Conservation (phyloP, 2,797 vertebrate genomes). For the Heterohyrax brucei region DNA sequence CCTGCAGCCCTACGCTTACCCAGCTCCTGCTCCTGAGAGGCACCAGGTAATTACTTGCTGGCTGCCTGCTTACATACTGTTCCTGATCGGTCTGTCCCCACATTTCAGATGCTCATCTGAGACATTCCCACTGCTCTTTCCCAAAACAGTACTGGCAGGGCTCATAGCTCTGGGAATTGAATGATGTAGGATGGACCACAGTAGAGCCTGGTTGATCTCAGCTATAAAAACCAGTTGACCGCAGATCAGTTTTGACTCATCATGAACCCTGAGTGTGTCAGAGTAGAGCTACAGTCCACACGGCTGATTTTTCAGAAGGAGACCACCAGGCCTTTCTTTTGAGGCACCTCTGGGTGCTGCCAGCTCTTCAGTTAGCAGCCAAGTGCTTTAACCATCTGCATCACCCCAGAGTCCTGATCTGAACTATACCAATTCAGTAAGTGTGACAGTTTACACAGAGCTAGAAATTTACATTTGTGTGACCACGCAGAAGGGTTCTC, state of each 20-base stretch:
- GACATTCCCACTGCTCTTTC: background rate
- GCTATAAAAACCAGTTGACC: background rate
- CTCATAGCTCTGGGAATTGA: background rate
- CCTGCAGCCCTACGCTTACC: no score
- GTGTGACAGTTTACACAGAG: background rate
- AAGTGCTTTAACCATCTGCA: no score
- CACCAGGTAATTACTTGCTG: background rate
- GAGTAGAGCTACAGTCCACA: no score
- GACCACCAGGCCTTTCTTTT: no score
- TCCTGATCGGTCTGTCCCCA: accelerated
- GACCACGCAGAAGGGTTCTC: background rate
- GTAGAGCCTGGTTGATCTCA: background rate
- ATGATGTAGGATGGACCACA: accelerated
- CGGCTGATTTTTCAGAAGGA: no score
- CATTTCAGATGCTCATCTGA: accelerated
- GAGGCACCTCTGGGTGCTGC: no score
- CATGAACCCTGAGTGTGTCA: no score
- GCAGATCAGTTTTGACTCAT: no score
- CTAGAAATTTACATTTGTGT: background rate
- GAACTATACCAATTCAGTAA: accelerated
- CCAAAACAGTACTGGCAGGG: background rate
- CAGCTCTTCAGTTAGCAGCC: no score
- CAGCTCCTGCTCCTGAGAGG: background rate
- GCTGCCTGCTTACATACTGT: background rate
- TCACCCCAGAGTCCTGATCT: background rate